Evolutionary conservation across 2,797 vertebrate genomes (phyloP).

Genomic region (Chrosomus eos): DNA sequence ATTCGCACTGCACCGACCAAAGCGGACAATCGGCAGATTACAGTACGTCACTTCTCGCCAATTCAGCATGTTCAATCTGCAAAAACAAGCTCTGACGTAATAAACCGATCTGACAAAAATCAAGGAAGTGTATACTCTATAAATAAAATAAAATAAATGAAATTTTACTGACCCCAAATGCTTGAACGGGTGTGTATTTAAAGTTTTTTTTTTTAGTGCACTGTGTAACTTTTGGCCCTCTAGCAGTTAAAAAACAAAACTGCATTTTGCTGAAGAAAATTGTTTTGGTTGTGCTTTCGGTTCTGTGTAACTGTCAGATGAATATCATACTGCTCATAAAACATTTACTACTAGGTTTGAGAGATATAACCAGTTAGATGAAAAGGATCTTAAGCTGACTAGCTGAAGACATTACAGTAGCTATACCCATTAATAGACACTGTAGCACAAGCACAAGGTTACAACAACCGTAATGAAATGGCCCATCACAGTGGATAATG

Average conservation of each 20-base stretch:
- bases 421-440: no score
- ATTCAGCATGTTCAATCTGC: neutral
- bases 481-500: no score
- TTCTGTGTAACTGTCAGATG: neutral
- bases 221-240: neutral
- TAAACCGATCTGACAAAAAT: neutral
- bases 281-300: neutral
- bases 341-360: no score
- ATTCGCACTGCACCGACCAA: neutral
- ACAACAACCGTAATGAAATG: no score
- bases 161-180: neutral
- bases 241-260: neutral
- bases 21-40: neutral
- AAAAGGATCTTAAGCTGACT: no score
- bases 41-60: neutral
- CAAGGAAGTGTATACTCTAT: no score
- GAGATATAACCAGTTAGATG: no score
- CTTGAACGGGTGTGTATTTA: neutral
- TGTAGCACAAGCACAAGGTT: no score
- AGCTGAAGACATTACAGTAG: no score
- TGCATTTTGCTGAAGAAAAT: neutral
- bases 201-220: neutral
- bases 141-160: neutral
- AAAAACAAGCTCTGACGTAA: neutral
- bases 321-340: no score